phyloP scores from a whole-genome alignment of 2,113 vertebrate species.

The Ptilorrhoa leucosticta region DNA sequence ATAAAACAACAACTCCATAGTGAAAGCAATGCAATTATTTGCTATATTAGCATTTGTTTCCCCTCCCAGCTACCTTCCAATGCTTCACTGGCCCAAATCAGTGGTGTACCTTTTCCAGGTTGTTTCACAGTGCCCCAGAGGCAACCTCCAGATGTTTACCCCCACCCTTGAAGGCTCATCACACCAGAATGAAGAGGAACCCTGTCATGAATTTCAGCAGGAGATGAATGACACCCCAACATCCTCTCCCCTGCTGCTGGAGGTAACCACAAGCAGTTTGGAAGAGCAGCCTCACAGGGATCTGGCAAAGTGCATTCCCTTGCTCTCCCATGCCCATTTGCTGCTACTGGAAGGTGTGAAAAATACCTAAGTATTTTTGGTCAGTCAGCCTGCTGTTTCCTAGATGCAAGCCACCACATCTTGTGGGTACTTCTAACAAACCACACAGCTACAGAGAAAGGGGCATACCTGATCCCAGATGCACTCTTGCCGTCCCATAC shows the following conservation, averaged over 20 bases:
- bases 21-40: neutral
- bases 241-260: neutral
- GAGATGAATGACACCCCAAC: neutral
- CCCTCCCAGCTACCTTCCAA: neutral
- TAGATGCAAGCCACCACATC: neutral
- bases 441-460: neutral
- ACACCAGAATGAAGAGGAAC: neutral
- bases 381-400: neutral
- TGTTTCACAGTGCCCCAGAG: neutral
- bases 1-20: neutral
- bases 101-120: neutral
- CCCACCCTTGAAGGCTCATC: rapidly evolving
- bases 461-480: neutral
- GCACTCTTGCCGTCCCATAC: neutral
- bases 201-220: neutral
- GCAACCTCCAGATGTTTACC: neutral
- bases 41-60: neutral
- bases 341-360: neutral
- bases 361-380: neutral
- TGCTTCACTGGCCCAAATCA: neutral
- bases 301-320: neutral
- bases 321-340: neutral
- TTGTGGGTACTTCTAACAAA: neutral
- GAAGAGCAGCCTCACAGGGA: neutral
- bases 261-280: neutral